phyloP scores from a whole-genome alignment of 2,888 invertebrate species.

The Taphrorychus bicolor region DNA sequence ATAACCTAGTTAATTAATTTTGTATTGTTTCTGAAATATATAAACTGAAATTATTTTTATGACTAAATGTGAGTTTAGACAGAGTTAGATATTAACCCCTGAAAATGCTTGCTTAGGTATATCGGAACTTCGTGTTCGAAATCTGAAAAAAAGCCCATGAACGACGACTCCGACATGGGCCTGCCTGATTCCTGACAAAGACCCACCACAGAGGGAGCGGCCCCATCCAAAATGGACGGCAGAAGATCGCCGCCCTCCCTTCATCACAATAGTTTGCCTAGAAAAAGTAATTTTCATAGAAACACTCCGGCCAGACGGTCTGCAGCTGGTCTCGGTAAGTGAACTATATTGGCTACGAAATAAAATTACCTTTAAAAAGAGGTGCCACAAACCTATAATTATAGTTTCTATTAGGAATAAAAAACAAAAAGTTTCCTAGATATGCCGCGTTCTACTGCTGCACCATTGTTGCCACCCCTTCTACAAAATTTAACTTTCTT shows the following conservation, averaged over 20 bases:
- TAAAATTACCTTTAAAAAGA: not conserved
- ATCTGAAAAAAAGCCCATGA: conserved; percentile 52
- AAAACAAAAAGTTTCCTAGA: too few species aligned
- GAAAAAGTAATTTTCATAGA: conserved; percentile 68
- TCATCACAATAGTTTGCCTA: conserved; percentile 63
- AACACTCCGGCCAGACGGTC: conserved; percentile 72
- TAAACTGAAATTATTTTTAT: too few species aligned
- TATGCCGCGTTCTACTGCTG: too few species aligned
- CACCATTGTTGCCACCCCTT: too few species aligned
- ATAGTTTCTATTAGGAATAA: too few species aligned
- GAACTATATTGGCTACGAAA: not conserved
- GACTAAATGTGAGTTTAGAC: too few species aligned
- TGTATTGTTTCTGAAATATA: too few species aligned
- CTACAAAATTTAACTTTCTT: not conserved
- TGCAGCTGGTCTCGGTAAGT: conserved; percentile 53
- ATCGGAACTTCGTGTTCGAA: conserved; percentile 57
- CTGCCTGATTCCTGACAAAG: conserved; percentile 64
- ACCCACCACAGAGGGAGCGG: conserved; percentile 61
- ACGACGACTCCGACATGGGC: conserved; percentile 59
- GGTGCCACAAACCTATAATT: too few species aligned
- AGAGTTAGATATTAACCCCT: too few species aligned
- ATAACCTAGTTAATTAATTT: too few species aligned
- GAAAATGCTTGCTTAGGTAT: conserved; percentile 57
- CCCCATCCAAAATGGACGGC: conserved; percentile 53
- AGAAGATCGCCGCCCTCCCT: conserved; percentile 55